Percentiles rank a stretch among this genome's conserved stretches.
Conservation (phyloP, 2,888 invertebrate genomes). For the Cerastoderma edule region DNA sequence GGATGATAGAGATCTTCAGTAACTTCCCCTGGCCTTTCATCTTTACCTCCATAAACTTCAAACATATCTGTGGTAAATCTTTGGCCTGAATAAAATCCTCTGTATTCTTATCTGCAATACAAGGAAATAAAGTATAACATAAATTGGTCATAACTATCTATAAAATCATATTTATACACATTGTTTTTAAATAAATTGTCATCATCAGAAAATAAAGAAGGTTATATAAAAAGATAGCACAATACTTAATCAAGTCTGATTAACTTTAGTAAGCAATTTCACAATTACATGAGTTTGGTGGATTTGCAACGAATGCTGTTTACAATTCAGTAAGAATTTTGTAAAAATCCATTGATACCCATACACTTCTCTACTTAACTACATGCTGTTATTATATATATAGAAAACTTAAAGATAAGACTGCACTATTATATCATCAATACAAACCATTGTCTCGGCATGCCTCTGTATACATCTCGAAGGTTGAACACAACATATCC, state of each 20-base stretch:
- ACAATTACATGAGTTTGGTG: too few relatives aligned
- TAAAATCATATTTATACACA: too few relatives aligned
- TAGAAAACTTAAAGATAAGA: too few relatives aligned
- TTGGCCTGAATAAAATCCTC: conserved; percentile 48
- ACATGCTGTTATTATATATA: too few relatives aligned
- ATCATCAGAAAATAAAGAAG: conserved; percentile 7
- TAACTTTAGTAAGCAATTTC: too few relatives aligned
- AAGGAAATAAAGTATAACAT: neutral
- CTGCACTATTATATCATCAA: neutral
- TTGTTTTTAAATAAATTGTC: too few relatives aligned
- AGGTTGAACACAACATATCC: conserved; percentile 73
- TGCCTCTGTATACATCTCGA: conserved; percentile 73
- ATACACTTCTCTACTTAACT: too few relatives aligned
- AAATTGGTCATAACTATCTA: neutral
- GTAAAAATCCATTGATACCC: too few relatives aligned
- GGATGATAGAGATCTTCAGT: conserved; percentile 67
- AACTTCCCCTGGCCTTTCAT: conserved; percentile 69
- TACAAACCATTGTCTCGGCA: conserved; percentile 79
- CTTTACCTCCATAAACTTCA: conserved; percentile 68
- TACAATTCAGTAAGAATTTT: too few relatives aligned
- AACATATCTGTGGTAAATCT: conserved; percentile 64
- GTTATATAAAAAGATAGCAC: neutral
- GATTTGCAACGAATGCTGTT: too few relatives aligned
- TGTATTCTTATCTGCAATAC: conserved; percentile 48
- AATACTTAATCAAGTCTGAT: too few relatives aligned